These are phyloP conservation scores for Prochilodus magdalenae DNA, from an alignment of 2,113 vertebrate species.

Conservation along the genomic window DNA sequence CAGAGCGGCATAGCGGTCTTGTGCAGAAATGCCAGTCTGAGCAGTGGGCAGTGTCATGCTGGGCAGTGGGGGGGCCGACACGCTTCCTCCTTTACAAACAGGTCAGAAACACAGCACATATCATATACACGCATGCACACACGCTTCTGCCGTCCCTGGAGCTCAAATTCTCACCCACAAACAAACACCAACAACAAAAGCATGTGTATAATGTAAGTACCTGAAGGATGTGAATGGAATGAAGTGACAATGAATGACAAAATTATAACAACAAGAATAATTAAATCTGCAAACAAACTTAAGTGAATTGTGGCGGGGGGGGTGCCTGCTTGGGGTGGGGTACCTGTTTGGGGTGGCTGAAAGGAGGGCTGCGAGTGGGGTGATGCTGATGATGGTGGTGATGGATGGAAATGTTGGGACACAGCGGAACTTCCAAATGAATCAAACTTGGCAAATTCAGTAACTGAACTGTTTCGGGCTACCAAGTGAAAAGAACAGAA, in stretches of 20 bases:
- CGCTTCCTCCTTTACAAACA: slow-evolving; percentile 64
- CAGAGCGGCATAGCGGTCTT: slow-evolving; percentile 93
- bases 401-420: slow-evolving; percentile 85
- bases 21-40: slow-evolving; percentile 71
- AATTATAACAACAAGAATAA: too few species aligned
- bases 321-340: not conserved
- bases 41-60: slow-evolving; percentile 78
- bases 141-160: too few species aligned
- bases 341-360: slow-evolving; percentile 85
- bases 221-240: too few species aligned
- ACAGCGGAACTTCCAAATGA: slow-evolving; percentile 96
- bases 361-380: slow-evolving; percentile 90
- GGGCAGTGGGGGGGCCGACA: slow-evolving; percentile 73
- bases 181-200: too few species aligned
- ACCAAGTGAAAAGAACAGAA: slow-evolving; percentile 80
- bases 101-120: not conserved
- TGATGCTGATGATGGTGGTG: slow-evolving; percentile 79
- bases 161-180: too few species aligned
- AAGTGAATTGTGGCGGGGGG: not conserved
- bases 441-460: slow-evolving; percentile 99
- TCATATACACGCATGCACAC: not conserved
- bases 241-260: too few species aligned
- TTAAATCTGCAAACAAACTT: too few species aligned
- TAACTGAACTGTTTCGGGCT: slow-evolving; percentile 91
- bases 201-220: too few species aligned